These are phyloP conservation scores for Martes martes DNA, from an alignment of 2,113 vertebrate species.

Conservation along the genomic window DNA sequence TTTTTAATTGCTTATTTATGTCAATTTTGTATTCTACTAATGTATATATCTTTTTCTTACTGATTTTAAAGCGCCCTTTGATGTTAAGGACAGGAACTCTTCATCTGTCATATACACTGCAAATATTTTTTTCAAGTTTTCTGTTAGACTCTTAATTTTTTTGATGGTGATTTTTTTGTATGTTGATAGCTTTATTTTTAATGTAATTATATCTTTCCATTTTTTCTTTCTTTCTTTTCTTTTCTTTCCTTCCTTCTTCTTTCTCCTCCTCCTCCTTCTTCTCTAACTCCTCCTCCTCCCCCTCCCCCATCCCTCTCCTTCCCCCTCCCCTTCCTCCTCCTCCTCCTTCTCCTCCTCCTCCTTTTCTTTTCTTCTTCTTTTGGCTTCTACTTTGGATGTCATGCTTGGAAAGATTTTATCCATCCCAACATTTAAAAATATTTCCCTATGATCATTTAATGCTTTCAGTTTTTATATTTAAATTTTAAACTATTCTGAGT, in stretches of 20 bases:
- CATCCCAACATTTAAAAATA: neutral
- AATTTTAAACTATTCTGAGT: neutral
- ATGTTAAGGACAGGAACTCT: neutral
- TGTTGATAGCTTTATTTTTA: neutral
- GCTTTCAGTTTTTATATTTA: conserved; percentile 17
- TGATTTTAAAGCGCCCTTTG: neutral
- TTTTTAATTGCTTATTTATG: neutral
- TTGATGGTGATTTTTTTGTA: neutral
- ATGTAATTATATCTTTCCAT: neutral
- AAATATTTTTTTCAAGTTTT: conserved; percentile 28
- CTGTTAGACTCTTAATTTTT: neutral
- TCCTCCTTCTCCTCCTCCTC: too few relatives aligned
- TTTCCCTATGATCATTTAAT: neutral
- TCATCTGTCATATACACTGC: neutral
- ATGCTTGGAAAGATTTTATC: neutral
- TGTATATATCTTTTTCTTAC: neutral
- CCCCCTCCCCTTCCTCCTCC: too few relatives aligned
- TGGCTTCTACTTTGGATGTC: neutral
- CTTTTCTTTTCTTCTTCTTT: neutral
- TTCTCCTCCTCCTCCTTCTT: neutral
- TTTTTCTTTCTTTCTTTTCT: neutral
- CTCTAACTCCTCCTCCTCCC: too few relatives aligned
- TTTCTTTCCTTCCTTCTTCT: neutral
- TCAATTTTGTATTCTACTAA: neutral
- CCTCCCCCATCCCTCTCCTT: too few relatives aligned